These are phyloP conservation scores for Heliconius aoede DNA, from an alignment of 2,888 invertebrate species.

Conservation along the genomic window DNA sequence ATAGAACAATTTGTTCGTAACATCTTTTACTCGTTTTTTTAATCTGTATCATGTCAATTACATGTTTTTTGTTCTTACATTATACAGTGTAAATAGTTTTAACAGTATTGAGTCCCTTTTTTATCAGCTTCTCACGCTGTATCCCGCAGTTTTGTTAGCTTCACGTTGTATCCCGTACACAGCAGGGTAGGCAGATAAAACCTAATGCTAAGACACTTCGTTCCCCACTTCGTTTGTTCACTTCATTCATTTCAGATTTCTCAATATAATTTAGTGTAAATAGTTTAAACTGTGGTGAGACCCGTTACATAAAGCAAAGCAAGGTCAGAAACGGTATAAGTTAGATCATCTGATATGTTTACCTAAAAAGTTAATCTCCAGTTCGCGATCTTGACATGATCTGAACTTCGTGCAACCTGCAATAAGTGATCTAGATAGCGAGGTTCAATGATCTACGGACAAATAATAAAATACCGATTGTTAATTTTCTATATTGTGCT, in stretches of 20 bases:
- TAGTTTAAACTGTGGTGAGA: constrained; percentile 42
- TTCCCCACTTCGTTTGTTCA: no score
- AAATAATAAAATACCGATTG: constrained; percentile 40
- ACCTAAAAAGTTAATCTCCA: constrained; percentile 67
- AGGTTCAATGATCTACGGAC: constrained; percentile 51
- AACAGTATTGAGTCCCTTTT: constrained; percentile 26
- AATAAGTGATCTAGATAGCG: constrained; percentile 52
- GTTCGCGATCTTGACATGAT: constrained; percentile 73
- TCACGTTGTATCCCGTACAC: no score
- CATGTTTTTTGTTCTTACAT: constrained; percentile 46
- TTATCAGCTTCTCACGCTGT: no score
- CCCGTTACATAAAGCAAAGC: constrained; percentile 53
- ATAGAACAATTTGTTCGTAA: constrained; percentile 47
- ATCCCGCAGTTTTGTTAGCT: no score
- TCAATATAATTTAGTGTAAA: constrained; percentile 29
- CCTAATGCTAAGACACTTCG: no score
- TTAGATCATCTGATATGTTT: constrained; percentile 67
- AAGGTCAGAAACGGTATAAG: constrained; percentile 50
- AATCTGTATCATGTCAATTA: constrained; percentile 46
- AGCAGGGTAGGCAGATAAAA: no score
- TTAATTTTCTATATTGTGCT: constrained; percentile 34
- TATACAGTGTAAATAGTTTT: constrained; percentile 45
- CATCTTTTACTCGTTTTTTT: constrained; percentile 46
- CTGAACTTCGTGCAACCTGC: constrained; percentile 66
- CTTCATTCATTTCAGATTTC: no score